Evolutionary conservation across 1,140 invertebrate species (phyloP).

Genomic region (Pararge aegeria): DNA sequence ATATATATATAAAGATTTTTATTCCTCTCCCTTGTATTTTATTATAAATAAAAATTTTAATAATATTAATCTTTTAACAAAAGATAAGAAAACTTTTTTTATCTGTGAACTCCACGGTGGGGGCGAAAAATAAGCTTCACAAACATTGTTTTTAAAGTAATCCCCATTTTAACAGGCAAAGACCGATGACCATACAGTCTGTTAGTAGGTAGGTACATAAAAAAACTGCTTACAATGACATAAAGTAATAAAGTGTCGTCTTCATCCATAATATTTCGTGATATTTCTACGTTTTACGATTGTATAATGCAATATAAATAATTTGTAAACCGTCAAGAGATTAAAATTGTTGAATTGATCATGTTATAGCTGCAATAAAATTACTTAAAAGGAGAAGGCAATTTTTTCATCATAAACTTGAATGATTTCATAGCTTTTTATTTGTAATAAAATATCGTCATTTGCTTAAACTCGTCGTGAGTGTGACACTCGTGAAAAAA

Average conservation of each 20-base stretch:
- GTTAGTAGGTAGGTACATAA: background rate
- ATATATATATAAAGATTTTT: too few relatives aligned
- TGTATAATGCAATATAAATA: conserved; percentile 17
- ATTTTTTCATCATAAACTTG: conserved; percentile 31
- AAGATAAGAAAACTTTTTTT: too few relatives aligned
- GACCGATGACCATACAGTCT: background rate
- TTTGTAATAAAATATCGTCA: conserved; percentile 48
- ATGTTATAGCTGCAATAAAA: conserved; percentile 21
- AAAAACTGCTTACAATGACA: conserved; percentile 13
- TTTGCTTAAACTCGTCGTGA: conserved; percentile 45
- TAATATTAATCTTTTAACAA: too few relatives aligned
- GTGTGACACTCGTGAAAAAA: conserved; percentile 54
- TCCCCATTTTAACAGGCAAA: too few relatives aligned
- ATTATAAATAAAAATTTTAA: too few relatives aligned
- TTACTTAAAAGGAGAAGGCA: conserved; percentile 26
- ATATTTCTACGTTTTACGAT: conserved; percentile 19
- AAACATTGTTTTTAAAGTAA: conserved; percentile 2
- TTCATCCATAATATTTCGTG: conserved; percentile 8
- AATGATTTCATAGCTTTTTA: conserved; percentile 42
- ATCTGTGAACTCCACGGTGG: too few relatives aligned
- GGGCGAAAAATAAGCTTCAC: conserved; percentile 19
- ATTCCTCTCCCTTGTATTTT: too few relatives aligned
- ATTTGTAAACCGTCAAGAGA: conserved; percentile 28
- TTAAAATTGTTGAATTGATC: conserved; percentile 19
- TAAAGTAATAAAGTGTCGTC: conserved; percentile 15